Percentiles rank a stretch among this genome's conserved stretches.
Conservation (phyloP, 2,113 vertebrate genomes). For the Dipodomys ordii region DNA sequence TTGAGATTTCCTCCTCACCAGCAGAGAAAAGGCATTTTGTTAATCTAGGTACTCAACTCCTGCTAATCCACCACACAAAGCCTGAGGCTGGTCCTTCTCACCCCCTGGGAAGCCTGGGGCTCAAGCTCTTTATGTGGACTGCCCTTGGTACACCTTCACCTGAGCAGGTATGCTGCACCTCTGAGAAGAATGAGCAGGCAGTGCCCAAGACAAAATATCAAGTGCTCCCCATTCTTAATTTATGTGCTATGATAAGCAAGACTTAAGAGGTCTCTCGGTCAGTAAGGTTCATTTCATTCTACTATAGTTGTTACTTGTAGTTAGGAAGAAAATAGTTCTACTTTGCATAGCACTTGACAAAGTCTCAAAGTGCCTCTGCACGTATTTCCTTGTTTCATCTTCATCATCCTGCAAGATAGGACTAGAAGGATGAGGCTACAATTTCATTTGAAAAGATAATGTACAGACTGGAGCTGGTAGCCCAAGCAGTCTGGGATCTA, state of each 20-base stretch:
- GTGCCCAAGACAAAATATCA: not conserved
- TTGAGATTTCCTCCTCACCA: not conserved
- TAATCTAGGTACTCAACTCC: not conserved
- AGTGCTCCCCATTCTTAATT: not conserved
- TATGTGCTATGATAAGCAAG: not conserved
- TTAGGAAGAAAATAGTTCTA: not conserved
- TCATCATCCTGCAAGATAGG: not conserved
- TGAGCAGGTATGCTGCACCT: not conserved
- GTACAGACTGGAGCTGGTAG: not conserved
- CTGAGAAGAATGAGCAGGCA: not conserved
- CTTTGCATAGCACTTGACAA: not conserved
- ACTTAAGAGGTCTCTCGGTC: not conserved
- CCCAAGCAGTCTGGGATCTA: too few species aligned
- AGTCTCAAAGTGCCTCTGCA: not conserved
- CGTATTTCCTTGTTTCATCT: not conserved
- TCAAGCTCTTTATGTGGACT: not conserved
- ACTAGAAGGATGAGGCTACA: not conserved
- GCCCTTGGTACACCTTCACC: not conserved
- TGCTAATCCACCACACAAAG: not conserved
- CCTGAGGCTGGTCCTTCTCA: not conserved
- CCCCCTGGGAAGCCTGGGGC: not conserved
- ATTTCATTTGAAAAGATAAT: slow-evolving; percentile 5
- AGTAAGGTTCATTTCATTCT: not conserved
- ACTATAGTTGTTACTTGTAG: too few species aligned
- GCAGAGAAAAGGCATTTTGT: not conserved